Evolutionary conservation across 2,888 invertebrate genomes (phyloP).

Genomic region (Meteorus cinctellus): DNA sequence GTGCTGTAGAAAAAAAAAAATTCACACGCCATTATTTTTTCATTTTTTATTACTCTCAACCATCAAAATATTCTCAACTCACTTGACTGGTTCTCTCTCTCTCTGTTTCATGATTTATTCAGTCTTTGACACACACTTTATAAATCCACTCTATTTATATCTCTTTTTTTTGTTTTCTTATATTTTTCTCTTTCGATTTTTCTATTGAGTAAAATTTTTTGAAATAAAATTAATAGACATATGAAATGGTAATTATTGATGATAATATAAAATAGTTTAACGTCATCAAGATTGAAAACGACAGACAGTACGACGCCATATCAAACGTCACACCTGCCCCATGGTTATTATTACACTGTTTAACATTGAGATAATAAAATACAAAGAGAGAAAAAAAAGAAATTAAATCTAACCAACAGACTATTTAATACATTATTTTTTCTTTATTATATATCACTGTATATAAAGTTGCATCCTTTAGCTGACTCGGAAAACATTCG

Average conservation of each 20-base stretch:
- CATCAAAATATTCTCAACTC: neutral
- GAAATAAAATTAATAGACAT: neutral
- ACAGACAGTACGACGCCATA: conserved; percentile 66
- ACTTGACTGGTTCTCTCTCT: neutral
- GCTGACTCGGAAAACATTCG: conserved; percentile 65
- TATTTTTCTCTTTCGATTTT: neutral
- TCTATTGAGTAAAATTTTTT: neutral
- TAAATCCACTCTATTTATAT: neutral
- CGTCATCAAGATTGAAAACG: conserved; percentile 52
- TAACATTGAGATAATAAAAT: neutral
- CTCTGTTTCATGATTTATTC: neutral
- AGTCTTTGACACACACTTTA: neutral
- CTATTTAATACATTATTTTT: neutral
- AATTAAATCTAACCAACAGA: neutral
- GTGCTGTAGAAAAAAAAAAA: neutral
- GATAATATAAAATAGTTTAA: conserved; percentile 46
- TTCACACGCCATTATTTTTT: neutral
- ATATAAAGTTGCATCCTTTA: neutral
- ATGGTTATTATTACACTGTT: neutral
- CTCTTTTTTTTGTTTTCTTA: neutral
- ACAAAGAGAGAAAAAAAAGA: neutral
- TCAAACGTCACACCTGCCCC: conserved; percentile 29
- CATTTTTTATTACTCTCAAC: neutral
- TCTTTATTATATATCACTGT: neutral
- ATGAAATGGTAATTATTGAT: conserved; percentile 27